These are phyloP conservation scores for Seladonia tumulorum DNA, from an alignment of 2,888 invertebrate species.

Conservation along the genomic window DNA sequence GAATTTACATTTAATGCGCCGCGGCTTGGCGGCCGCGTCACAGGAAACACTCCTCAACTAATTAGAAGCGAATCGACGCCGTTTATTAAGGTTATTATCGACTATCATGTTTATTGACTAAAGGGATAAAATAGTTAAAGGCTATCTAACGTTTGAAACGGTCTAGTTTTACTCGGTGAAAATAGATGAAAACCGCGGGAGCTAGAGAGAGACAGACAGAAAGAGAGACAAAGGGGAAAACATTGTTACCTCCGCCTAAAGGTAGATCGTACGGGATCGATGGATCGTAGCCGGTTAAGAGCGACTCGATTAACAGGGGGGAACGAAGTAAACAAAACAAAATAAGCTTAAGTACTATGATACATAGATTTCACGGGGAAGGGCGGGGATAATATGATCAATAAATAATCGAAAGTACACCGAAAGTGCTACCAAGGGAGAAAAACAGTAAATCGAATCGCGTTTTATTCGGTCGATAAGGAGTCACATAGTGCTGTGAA, in stretches of 20 bases:
- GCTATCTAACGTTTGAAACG: slow-evolving; percentile 71
- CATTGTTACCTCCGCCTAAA: slow-evolving; percentile 76
- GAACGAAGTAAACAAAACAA: slow-evolving; percentile 20
- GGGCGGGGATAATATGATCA: slow-evolving; percentile 27
- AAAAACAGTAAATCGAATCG: slow-evolving; percentile 28
- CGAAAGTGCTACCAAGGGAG: slow-evolving; percentile 62
- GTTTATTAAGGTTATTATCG: slow-evolving; percentile 60
- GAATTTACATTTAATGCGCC: slow-evolving; percentile 50
- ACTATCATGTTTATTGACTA: slow-evolving; percentile 63
- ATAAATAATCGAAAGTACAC: slow-evolving; percentile 66
- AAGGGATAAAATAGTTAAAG: slow-evolving; percentile 65
- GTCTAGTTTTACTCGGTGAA: slow-evolving; percentile 73
- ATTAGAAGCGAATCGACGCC: slow-evolving; percentile 51
- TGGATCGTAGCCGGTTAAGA: slow-evolving; percentile 61
- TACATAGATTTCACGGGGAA: slow-evolving; percentile 41
- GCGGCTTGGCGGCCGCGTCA: slow-evolving; percentile 6
- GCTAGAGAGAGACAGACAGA: not conserved
- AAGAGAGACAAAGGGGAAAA: slow-evolving; percentile 35
- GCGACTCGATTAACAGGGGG: slow-evolving; percentile 35
- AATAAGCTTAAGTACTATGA: slow-evolving; percentile 56
- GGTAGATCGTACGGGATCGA: slow-evolving; percentile 68
- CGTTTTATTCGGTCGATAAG: slow-evolving; percentile 42
- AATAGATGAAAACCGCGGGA: not conserved
- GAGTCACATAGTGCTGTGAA: not conserved
- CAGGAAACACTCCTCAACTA: slow-evolving; percentile 48